A percentile compares a stretch with the other conserved stretches of the same genome.
Evolutionary conservation across 2,888 invertebrate genomes (phyloP).

Genomic region (Fissipunctia ypsillon): DNA sequence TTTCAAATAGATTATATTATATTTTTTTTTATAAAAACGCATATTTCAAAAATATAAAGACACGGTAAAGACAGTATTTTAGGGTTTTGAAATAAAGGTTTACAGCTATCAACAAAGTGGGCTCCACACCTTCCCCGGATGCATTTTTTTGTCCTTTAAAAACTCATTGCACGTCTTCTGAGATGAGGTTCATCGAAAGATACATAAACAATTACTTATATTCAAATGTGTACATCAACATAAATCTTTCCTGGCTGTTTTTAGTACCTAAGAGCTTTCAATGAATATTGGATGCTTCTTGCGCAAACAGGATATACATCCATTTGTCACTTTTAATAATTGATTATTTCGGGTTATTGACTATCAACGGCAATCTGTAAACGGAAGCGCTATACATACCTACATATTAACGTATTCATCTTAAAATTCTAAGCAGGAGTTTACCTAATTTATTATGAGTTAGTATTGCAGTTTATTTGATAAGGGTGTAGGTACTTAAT

Average conservation of each 20-base stretch:
- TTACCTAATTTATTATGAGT: background rate
- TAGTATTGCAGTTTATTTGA: background rate
- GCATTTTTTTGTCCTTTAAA: no score
- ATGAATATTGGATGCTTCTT: constrained; percentile 6
- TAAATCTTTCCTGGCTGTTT: background rate
- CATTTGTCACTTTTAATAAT: constrained; percentile 25
- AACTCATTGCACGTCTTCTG: no score
- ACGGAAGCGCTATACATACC: background rate
- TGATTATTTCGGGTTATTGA: constrained; percentile 10
- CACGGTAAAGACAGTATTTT: no score
- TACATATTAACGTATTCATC: background rate
- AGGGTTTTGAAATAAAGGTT: no score
- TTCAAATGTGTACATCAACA: background rate
- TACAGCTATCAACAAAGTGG: no score
- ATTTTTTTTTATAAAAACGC: no score
- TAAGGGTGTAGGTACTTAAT: background rate
- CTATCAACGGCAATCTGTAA: background rate
- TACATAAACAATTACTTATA: no score
- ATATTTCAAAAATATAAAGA: no score
- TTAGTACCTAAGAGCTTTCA: background rate
- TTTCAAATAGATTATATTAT: no score
- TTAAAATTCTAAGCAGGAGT: background rate
- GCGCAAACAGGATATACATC: background rate
- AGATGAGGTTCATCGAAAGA: background rate
- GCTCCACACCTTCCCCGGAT: no score